Percentiles rank a stretch among this genome's conserved stretches.
Evolutionary conservation across 2,113 vertebrate genomes (phyloP).

Genomic region (Amphiprion percula): DNA sequence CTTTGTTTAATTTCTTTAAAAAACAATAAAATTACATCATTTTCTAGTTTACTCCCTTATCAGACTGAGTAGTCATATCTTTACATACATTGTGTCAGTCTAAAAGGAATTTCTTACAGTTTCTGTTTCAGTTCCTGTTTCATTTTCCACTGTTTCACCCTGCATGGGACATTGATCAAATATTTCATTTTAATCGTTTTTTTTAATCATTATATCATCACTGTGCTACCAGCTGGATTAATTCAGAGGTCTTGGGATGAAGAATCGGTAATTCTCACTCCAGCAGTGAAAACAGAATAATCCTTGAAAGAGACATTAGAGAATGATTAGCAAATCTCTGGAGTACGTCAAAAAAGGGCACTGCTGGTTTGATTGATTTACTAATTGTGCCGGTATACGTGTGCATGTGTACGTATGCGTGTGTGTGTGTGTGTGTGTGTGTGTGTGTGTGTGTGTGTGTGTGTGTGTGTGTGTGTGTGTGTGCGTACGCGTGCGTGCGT

Average conservation of each 20-base stretch:
- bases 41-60: too few species aligned
- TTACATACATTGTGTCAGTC: not conserved
- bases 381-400: not conserved
- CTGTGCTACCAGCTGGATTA: not conserved
- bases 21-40: too few species aligned
- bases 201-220: not conserved
- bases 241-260: not conserved
- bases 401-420: not conserved
- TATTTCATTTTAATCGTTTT: not conserved
- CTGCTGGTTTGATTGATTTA: conserved; percentile 21
- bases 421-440: not conserved
- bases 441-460: not conserved
- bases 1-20: too few species aligned
- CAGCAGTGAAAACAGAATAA: not conserved
- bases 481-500: conserved; percentile 7
- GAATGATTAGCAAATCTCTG: conserved; percentile 19
- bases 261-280: conserved; percentile 7
- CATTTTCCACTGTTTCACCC: not conserved
- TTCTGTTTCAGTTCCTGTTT: not conserved
- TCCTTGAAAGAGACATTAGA: conserved; percentile 6
- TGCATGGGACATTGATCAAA: not conserved
- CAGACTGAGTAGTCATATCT: not conserved
- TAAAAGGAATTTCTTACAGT: not conserved
- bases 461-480: not conserved
- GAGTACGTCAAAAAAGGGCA: not conserved